Conservation (phyloP, 2,113 vertebrate genomes). For the Planiliza haematocheilus region DNA sequence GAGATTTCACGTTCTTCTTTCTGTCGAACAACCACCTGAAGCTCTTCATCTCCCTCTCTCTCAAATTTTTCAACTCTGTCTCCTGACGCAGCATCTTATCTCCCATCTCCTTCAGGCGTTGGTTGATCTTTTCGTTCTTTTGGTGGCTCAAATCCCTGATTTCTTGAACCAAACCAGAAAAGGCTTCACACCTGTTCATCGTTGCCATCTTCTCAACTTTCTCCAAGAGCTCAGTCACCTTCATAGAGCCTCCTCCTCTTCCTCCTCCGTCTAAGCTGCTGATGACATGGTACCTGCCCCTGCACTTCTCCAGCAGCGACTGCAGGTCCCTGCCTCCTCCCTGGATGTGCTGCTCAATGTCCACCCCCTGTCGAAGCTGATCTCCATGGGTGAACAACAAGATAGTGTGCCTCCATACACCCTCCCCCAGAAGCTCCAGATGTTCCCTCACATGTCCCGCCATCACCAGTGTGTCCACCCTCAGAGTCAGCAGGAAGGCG, state of each 20-base stretch:
- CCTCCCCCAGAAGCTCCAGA: conserved; percentile 78
- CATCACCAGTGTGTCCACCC: conserved; percentile 76
- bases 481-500: conserved; percentile 74
- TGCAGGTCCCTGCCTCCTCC: conserved; percentile 76
- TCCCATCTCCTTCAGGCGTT: conserved; percentile 70
- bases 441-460: conserved; percentile 71
- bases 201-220: conserved; percentile 81
- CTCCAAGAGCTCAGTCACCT: conserved; percentile 75
- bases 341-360: conserved; percentile 79
- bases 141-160: conserved; percentile 73
- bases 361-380: conserved; percentile 80
- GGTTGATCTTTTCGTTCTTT: conserved; percentile 74
- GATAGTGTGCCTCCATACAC: conserved; percentile 77
- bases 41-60: conserved; percentile 79
- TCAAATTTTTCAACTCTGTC: conserved; percentile 75
- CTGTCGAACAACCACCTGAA: conserved; percentile 79
- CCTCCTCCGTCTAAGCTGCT: conserved; percentile 54
- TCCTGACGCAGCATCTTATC: conserved; percentile 79
- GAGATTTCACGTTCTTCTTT: conserved; percentile 75
- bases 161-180: conserved; percentile 76
- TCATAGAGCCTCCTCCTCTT: conserved; percentile 4
- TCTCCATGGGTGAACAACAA: conserved; percentile 82
- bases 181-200: conserved; percentile 78
- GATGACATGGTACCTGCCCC: conserved; percentile 75
- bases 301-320: conserved; percentile 78